A percentile compares a stretch with the other conserved stretches of the same genome.
phyloP scores from a whole-genome alignment of 2,888 invertebrate species.

The Drosophila prolongata region DNA sequence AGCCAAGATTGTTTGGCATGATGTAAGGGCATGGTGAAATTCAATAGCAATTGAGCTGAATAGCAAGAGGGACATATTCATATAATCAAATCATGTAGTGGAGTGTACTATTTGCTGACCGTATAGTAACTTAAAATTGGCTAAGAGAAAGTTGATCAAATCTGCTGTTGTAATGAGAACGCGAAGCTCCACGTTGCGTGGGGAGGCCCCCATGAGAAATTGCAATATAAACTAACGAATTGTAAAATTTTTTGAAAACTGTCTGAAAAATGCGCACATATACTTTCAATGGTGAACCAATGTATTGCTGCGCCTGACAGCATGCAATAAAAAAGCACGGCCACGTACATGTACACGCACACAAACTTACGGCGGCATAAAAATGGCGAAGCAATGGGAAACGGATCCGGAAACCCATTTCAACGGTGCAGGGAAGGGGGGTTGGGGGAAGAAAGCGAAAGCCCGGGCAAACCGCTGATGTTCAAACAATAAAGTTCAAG shows the following conservation, averaged over 20 bases:
- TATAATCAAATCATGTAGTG: slow-evolving; percentile 4
- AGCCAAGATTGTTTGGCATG: slow-evolving; percentile 6
- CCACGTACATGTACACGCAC: slow-evolving; percentile 4
- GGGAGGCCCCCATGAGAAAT: background rate
- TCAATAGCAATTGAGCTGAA: slow-evolving; percentile 10
- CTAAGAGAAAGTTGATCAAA: no score
- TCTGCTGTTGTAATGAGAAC: no score
- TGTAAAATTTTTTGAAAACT: slow-evolving; percentile 65
- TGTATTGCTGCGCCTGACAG: slow-evolving; percentile 76
- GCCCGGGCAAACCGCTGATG: slow-evolving; percentile 73
- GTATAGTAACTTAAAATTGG: background rate
- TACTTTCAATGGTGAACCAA: slow-evolving; percentile 73
- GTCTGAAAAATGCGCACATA: slow-evolving; percentile 68
- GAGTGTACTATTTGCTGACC: no score
- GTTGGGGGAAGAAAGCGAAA: slow-evolving; percentile 6
- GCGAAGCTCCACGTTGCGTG: background rate
- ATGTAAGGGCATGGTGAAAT: background rate
- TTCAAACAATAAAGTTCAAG: slow-evolving; percentile 81
- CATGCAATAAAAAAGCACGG: slow-evolving; percentile 63
- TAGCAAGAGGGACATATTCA: background rate
- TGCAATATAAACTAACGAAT: slow-evolving; percentile 47
- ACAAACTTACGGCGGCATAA: slow-evolving; percentile 35
- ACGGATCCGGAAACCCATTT: slow-evolving; percentile 49
- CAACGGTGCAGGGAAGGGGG: background rate
- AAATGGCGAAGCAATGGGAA: slow-evolving; percentile 48